phyloP scores from a whole-genome alignment of 2,113 vertebrate genomes.

The Nannobrachium achirus region DNA sequence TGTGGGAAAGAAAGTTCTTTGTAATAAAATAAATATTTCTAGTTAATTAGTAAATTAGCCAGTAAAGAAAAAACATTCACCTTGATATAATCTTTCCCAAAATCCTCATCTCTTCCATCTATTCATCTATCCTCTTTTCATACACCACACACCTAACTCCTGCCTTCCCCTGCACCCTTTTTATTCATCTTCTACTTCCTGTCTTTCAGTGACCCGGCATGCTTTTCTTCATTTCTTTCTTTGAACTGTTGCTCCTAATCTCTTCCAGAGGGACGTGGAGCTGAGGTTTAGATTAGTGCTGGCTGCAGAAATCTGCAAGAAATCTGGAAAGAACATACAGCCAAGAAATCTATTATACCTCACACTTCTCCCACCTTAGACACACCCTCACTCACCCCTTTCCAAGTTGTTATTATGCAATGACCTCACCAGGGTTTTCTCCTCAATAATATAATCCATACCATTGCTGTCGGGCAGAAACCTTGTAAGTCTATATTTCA shows the following conservation, averaged over 20 bases:
- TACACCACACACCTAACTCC: background rate
- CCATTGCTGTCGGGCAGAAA: no score
- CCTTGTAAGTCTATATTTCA: no score
- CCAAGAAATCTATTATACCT: background rate
- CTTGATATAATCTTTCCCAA: no score
- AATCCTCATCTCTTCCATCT: no score
- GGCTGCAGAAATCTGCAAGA: slow-evolving; percentile 15
- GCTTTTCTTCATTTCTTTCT: slow-evolving; percentile 12
- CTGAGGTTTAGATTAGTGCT: background rate
- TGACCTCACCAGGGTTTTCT: no score
- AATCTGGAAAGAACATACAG: slow-evolving; percentile 22
- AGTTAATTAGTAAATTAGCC: no score
- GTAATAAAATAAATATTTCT: no score
- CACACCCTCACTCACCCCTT: background rate
- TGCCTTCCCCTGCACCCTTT: background rate
- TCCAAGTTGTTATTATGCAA: no score
- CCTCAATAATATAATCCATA: no score
- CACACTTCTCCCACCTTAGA: background rate
- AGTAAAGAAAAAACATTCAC: no score
- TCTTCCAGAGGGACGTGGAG: slow-evolving; percentile 38
- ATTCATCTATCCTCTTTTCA: no score
- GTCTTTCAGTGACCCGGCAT: background rate
- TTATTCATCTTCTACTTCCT: slow-evolving; percentile 3
- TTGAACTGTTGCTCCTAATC: slow-evolving; percentile 41
- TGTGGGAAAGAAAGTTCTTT: no score